These are phyloP conservation scores for Parnassius smintheus DNA, from an alignment of 2,888 invertebrate species.

Conservation along the genomic window DNA sequence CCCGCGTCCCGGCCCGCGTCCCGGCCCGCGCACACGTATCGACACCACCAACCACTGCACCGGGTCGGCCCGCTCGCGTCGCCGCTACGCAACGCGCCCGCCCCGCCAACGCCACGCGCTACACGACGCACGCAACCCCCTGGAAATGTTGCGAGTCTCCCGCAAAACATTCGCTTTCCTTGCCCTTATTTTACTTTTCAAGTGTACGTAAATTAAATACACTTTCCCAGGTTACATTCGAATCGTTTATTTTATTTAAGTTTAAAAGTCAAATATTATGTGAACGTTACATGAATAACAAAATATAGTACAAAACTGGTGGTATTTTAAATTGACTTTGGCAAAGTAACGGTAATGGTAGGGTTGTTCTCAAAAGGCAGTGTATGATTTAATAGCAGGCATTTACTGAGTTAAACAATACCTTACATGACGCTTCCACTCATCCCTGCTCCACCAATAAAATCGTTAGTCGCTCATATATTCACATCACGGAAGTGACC, in stretches of 20 bases:
- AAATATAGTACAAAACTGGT: too few relatives aligned
- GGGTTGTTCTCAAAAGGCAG: too few relatives aligned
- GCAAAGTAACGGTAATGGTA: too few relatives aligned
- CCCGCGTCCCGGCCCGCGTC: conserved; percentile 39
- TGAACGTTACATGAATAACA: too few relatives aligned
- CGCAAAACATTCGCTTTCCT: conserved; percentile 48
- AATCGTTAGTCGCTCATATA: conserved; percentile 22
- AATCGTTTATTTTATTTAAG: neutral
- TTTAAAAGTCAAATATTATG: too few relatives aligned
- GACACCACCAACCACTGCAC: conserved; percentile 73
- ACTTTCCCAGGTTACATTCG: conserved; percentile 35
- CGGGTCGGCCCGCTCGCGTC: conserved; percentile 43
- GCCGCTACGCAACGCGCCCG: conserved; percentile 41
- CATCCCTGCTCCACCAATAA: conserved; percentile 8
- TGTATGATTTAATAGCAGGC: neutral
- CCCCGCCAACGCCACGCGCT: conserved; percentile 38
- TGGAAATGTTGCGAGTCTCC: conserved; percentile 37
- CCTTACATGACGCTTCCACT: conserved; percentile 28
- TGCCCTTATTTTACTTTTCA: conserved; percentile 47
- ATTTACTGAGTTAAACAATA: conserved; percentile 7
- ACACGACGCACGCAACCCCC: conserved; percentile 43
- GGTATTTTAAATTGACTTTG: too few relatives aligned
- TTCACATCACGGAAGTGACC: conserved; percentile 27
- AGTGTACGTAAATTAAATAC: conserved; percentile 37
- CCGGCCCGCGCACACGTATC: conserved; percentile 58